These are phyloP conservation scores for Poeciliopsis presidionis DNA, from an alignment of 2,797 vertebrate species.

Conservation along the genomic window DNA sequence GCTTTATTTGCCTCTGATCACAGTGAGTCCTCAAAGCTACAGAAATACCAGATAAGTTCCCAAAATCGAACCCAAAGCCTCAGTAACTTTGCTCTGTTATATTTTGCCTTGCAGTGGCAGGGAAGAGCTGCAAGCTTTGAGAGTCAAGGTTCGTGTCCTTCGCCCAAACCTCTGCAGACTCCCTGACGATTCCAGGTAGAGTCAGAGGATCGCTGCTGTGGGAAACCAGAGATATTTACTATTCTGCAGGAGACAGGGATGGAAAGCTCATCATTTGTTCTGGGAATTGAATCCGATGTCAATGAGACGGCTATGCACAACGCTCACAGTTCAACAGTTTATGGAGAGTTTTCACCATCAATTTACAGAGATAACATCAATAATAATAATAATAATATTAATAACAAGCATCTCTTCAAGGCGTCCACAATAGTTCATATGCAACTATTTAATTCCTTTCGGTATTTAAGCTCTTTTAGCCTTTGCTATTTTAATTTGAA, in stretches of 20 bases:
- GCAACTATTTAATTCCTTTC: constrained; percentile 12
- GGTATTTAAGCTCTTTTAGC: constrained; percentile 28
- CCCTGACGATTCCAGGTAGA: constrained; percentile 60
- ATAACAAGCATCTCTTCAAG: constrained; percentile 20
- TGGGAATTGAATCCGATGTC: constrained; percentile 20
- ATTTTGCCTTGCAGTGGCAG: constrained; percentile 85
- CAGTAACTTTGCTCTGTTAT: constrained; percentile 27
- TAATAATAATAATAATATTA: constrained; percentile 25
- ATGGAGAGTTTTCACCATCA: constrained; percentile 13
- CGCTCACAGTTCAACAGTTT: constrained; percentile 32
- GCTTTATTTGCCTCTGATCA: constrained; percentile 57
- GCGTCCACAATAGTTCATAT: constrained; percentile 7
- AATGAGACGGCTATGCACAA: constrained; percentile 65
- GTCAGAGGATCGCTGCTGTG: constrained; percentile 13
- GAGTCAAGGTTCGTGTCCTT: constrained; percentile 95
- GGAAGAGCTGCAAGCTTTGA: constrained; percentile 96
- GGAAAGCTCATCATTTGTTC: constrained; percentile 29
- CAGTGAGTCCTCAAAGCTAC: constrained; percentile 39
- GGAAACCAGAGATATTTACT: constrained; percentile 21
- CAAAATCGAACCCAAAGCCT: background rate
- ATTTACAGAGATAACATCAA: constrained; percentile 38
- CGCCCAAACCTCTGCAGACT: constrained; percentile 88
- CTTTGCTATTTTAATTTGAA: constrained; percentile 39
- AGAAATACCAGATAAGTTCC: constrained; percentile 27
- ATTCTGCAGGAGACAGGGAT: constrained; percentile 34